Evolutionary conservation across 2,888 invertebrate genomes (phyloP), one percentile per base, ranked within the genome.

Genomic region (Platycheirus albimanus): DNA sequence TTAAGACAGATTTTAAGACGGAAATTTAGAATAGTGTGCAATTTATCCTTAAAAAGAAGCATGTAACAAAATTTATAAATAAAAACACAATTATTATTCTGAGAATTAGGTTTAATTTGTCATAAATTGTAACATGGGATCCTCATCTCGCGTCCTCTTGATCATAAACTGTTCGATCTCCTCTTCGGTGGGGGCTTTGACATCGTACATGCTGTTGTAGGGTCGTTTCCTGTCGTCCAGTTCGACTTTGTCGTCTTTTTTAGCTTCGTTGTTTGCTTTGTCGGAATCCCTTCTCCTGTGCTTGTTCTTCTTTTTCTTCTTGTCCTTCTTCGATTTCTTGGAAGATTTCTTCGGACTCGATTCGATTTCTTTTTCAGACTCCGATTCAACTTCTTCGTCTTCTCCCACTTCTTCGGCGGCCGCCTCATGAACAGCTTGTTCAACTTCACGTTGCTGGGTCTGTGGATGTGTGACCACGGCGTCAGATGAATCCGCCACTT

Each of bases 91-190:
- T 6, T 4, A 24, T 6, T 24, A 4, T 24, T 24, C 3, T 24
- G 24, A 24, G 24, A 24, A 24, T 49, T 11, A 3, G 2, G 13
- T 30, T n/a, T 41, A 10, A 36, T 75, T 49, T 33, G 4, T 17
- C 38, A 90, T 75, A 91, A 95, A 96, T 84, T 96, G 94, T 67
- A 94, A 93, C 99, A 99, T 99, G 0, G 99, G 99, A 92, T 99
- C 99, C 85, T 97, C 97, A 0, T 95, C 95, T 45, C 97, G 92
- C 66, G 93, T 92, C 66, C 96, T 93, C 90, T 97, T 98, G 92
- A 97, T 95, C 88, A 95, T 94, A 91, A 96, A 99, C 0, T 98
- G 98, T 90, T 99, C 99, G 89, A 98, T 93, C 90, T 99, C 98
- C 85, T 97, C 97, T 77, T 97, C 96, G 0, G 97, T 96, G 0